Percentiles rank a stretch among this genome's conserved stretches.
Evolutionary conservation across 92 coral and sea anemone species (phyloP).

Genomic region (Actinernus sp.): DNA sequence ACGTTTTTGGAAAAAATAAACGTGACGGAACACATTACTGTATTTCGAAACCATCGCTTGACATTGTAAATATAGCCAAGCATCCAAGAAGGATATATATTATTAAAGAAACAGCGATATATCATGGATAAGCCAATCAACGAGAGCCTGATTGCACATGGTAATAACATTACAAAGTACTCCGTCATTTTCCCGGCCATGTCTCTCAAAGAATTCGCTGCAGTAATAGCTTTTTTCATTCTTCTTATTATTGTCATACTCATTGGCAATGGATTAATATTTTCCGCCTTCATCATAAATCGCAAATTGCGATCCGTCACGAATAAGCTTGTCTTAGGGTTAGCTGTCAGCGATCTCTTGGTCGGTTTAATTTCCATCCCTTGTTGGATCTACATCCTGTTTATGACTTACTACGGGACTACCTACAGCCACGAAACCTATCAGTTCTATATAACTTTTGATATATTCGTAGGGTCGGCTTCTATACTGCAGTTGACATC

Average conservation of each 20-base stretch:
- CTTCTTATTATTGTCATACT: slow-evolving; percentile 47
- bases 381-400: slow-evolving; percentile 72
- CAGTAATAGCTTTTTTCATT: slow-evolving; percentile 46
- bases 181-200: slow-evolving; percentile 7
- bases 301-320: slow-evolving; percentile 80
- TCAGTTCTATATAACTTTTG: slow-evolving; percentile 76
- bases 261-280: slow-evolving; percentile 83
- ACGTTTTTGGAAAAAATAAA: no score
- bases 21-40: no score
- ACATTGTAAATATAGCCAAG: no score
- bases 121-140: no score
- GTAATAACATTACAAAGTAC: no score
- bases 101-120: no score
- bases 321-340: slow-evolving; percentile 72
- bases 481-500: slow-evolving; percentile 85
- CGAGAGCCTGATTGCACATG: no score
- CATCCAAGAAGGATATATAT: no score
- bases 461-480: slow-evolving; percentile 87
- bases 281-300: slow-evolving; percentile 75
- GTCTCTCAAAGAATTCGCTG: slow-evolving; percentile 36
- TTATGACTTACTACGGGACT: slow-evolving; percentile 36
- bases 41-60: no score
- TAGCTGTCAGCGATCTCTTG: slow-evolving; percentile 77
- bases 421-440: slow-evolving; percentile 19
- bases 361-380: slow-evolving; percentile 91